Percentiles rank a stretch among this genome's conserved stretches.
Conservation (phyloP, 2,113 vertebrate species). For the Sceloporus tristichus region DNA sequence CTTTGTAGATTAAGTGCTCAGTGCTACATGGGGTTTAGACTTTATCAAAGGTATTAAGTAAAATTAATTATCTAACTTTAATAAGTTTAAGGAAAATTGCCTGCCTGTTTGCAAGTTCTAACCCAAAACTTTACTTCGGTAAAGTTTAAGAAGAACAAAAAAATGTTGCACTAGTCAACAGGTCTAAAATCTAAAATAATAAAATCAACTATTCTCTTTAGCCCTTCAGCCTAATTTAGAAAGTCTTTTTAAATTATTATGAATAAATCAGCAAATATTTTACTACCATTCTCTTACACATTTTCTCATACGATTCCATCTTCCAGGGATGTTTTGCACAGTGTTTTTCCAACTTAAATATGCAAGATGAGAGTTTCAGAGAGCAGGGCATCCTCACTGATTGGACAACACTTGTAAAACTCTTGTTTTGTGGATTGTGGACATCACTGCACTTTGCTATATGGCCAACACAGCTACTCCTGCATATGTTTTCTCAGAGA, state of each 20-base stretch:
- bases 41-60: not conserved
- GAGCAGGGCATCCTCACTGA: not conserved
- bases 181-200: not conserved
- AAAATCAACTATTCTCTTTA: not conserved
- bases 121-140: not conserved
- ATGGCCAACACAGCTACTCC: too few relatives aligned
- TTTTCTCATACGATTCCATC: not conserved
- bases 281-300: not conserved
- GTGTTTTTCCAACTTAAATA: not conserved
- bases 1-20: conserved; percentile 24
- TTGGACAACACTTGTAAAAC: not conserved
- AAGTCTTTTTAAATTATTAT: not conserved
- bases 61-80: not conserved
- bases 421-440: not conserved
- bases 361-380: not conserved
- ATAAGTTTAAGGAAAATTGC: conserved; percentile 1
- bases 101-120: not conserved
- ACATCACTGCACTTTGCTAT: too few relatives aligned
- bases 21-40: not conserved
- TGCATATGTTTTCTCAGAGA: not conserved
- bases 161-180: not conserved
- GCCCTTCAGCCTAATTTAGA: not conserved
- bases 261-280: not conserved
- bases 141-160: conserved; percentile 25
- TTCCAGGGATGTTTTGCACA: not conserved